These are phyloP conservation scores for Neolamprologus longior DNA, from an alignment of 2,113 vertebrate species.

Conservation along the genomic window DNA sequence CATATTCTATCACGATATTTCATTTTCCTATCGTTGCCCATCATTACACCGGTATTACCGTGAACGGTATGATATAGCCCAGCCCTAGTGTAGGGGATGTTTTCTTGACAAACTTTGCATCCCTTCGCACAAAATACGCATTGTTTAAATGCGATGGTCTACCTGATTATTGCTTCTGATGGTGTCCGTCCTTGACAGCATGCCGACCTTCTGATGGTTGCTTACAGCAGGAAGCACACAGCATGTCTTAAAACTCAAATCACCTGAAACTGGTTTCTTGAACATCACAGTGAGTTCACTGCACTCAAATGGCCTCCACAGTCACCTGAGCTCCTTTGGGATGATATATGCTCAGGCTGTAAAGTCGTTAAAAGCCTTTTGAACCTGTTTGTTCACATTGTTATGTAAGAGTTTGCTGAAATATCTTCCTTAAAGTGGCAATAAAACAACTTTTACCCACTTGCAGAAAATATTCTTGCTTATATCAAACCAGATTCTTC, in stretches of 20 bases:
- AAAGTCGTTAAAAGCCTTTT: background rate
- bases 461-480: background rate
- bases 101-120: background rate
- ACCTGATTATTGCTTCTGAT: background rate
- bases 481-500: background rate
- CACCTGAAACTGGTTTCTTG: background rate
- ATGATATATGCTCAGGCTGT: background rate
- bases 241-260: background rate
- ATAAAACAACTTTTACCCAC: background rate
- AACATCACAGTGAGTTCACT: background rate
- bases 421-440: background rate
- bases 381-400: background rate
- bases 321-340: background rate
- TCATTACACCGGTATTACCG: no score
- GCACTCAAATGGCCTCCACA: background rate
- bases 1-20: fast-evolving
- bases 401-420: background rate
- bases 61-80: no score
- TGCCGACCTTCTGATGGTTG: background rate
- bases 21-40: no score
- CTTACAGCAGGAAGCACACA: background rate
- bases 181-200: background rate
- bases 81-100: background rate
- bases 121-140: background rate
- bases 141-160: background rate